Evolutionary conservation across 1,140 invertebrate genomes (phyloP), one percentile per base, ranked within the genome.

Genomic region (Drosophila albomicans): DNA sequence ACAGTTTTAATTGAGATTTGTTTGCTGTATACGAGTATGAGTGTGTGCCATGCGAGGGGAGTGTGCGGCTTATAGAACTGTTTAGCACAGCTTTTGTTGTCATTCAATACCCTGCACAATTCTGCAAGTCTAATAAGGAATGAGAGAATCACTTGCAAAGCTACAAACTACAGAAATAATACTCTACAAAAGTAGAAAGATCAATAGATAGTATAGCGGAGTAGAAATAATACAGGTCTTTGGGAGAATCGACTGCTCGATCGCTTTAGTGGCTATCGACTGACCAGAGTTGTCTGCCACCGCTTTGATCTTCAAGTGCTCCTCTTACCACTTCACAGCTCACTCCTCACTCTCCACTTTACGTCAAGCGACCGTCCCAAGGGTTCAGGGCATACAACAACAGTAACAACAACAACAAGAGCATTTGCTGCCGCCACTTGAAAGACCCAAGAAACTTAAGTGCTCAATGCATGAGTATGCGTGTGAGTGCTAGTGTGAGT

Each of bases 1-100:
- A 91, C 87, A 91, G 87, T 91, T 87, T 87, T 82, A 91, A 91
- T 91, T 91, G 87, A 91, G 82, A 87, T 91, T 91, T 87, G 84
- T 82, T 88, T 81, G 62, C 76, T 32, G 35, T 46, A 73, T 72
- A 5, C n/a, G 30, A 32, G 13, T 35, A 30, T 68, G 30, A 32
- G 13, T 35, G 51, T 68, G 56, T 79, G 79, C 82, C 82, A 69
- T 52, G 56, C 35, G 5, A 15, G 5, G 5, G 1, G n/a, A 56
- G 32, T 62, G 52, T 46, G 48, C 57, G 52, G 79, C 54, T 59
- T 73, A 82, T 79, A 28, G 20, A 61, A 58, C 5, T 32, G 28
- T 72, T 72, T 0, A 35, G 41, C 13, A 52, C 48, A 62, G 57
- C 48, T 49, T 4, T 68, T 51, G 10, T 52, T 54, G 48, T 56